A percentile compares a stretch with the other conserved stretches of the same genome.
Evolutionary conservation across 2,113 vertebrate genomes (phyloP).

Genomic region (Clarias magur): DNA sequence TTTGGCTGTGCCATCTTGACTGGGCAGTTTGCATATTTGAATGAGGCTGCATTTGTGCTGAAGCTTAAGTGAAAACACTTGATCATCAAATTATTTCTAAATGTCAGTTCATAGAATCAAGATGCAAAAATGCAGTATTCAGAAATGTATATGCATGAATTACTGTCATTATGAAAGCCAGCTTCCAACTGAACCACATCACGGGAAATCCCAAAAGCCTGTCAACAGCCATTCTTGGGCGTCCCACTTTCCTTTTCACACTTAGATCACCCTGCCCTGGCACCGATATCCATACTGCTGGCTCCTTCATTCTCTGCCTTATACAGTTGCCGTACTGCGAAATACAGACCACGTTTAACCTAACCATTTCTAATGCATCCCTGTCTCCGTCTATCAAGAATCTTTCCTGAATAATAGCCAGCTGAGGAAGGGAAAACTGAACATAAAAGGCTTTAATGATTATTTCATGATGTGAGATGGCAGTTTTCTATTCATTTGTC

Average conservation of each 20-base stretch:
- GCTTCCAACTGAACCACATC: conserved; percentile 46
- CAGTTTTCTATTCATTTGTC: background rate
- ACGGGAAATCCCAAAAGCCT: conserved; percentile 47
- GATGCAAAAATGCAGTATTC: conserved; percentile 37
- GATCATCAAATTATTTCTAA: conserved; percentile 48
- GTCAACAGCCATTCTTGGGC: conserved; percentile 24
- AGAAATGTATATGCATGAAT: conserved; percentile 50
- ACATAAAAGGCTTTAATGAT: background rate
- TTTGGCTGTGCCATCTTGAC: conserved; percentile 21
- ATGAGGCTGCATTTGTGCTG: conserved; percentile 20
- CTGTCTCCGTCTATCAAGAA: background rate
- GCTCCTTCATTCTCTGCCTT: conserved; percentile 13
- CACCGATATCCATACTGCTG: background rate
- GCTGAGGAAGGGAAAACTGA: background rate
- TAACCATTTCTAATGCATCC: background rate
- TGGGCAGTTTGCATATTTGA: conserved; percentile 24
- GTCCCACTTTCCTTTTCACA: conserved; percentile 51
- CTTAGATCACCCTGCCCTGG: conserved; percentile 55
- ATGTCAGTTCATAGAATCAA: conserved; percentile 51
- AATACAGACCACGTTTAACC: background rate
- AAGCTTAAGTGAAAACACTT: conserved; percentile 41
- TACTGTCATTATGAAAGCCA: conserved; percentile 42
- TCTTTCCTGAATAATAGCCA: conserved; percentile 9
- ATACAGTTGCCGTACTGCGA: conserved; percentile 13
- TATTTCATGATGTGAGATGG: conserved; percentile 16